Conservation (phyloP, 2,888 invertebrate species). For the Sinelater perroti region DNA sequence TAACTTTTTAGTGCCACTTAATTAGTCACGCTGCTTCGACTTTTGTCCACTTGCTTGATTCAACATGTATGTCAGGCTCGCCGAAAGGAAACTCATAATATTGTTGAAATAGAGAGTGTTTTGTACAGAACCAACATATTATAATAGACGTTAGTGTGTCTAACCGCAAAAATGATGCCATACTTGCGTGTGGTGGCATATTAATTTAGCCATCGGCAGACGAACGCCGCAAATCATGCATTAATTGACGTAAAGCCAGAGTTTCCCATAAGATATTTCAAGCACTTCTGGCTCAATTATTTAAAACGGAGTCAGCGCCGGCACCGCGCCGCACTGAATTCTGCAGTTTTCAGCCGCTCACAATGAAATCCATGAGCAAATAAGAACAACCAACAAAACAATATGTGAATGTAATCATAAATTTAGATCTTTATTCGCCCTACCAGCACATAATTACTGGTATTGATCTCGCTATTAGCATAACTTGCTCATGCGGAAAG, state of each 20-base stretch:
- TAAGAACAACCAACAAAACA: conserved; percentile 2
- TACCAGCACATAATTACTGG: not conserved
- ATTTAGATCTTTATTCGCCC: not conserved
- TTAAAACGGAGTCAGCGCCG: too few relatives aligned
- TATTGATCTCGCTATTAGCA: conserved; percentile 4
- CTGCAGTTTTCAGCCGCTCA: not conserved
- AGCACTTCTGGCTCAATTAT: not conserved
- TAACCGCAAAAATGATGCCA: too few relatives aligned
- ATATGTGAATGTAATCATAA: conserved; percentile 1
- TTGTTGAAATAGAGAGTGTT: too few relatives aligned
- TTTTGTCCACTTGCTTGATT: not conserved
- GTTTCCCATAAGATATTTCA: conserved; percentile 7
- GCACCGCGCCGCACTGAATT: too few relatives aligned
- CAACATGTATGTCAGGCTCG: too few relatives aligned
- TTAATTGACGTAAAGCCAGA: conserved; percentile 15
- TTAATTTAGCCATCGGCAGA: not conserved
- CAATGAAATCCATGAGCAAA: not conserved
- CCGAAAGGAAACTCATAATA: too few relatives aligned
- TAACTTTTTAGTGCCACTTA: not conserved
- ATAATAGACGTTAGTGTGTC: too few relatives aligned
- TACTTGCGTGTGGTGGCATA: too few relatives aligned
- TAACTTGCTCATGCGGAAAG: conserved; percentile 3
- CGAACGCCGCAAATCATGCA: not conserved
- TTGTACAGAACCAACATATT: too few relatives aligned
- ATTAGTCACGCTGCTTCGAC: not conserved